Base-by-base conservation (phyloP, 2,113 vertebrate genomes). In the Sylvicapra grimmia region DNA sequence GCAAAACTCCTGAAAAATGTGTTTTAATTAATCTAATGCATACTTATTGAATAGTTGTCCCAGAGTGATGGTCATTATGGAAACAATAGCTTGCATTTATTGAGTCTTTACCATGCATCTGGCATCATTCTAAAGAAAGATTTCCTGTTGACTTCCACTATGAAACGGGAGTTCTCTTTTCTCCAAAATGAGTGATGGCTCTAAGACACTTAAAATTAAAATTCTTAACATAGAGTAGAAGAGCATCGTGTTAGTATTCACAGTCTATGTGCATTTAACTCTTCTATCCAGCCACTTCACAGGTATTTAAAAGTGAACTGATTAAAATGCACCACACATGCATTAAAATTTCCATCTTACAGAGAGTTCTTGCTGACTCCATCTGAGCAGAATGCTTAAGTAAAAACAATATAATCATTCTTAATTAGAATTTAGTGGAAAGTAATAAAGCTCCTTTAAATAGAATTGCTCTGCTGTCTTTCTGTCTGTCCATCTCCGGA, bases 371-470 rank as follows among this genome's bases (percentile, higher is more conserved):
- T 82, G 59, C 86, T 89, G 94, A 86, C 47, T 96, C 77, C 58
- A 95, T 94, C 86, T 8, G 84, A 96, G 89, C 63, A 31, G 98
- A 97, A 97, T 98, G 93, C 96, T 97, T 96, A 98, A 98, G 86
- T 82, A 97, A 96, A 96, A 96, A 96, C 61, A 94, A 83, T 68
- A 89, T 59, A 95, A 90, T 47, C 33, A 75, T 59, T 15, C 58
- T 85, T 72, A 89, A 85, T 93, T 96, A 91, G 44, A 89, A 96
- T 91, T 96, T 91, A 88, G 86, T 58, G 89, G 58, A 54, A 92
- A 91, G 79, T 68, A 75, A 80, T 56, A 93, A 86, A 85, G 49
- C 4, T 23, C 14, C 23, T 95, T 65, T 77, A 95, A 89, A 54
- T 83, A 79, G 10, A 83, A 29, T 84, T 84, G 49, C 11, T 87